Evolutionary conservation across 2,113 vertebrate genomes (phyloP), one percentile per base, ranked within the genome.

Genomic region (Daubentonia madagascariensis): DNA sequence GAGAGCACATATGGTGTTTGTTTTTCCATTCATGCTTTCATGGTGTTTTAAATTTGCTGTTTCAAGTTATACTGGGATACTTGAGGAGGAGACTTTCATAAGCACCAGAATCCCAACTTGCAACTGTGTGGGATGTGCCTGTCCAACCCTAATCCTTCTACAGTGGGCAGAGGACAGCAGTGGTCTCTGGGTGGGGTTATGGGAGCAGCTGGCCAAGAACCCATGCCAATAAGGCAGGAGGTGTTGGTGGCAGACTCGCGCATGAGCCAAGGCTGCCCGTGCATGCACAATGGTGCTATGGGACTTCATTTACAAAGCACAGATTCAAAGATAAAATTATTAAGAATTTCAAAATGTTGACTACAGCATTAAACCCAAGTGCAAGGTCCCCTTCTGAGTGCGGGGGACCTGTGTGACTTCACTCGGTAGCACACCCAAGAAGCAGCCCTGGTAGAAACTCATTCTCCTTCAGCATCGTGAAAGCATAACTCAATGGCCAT

Each of bases 321-420:
- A 52, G 16, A 70, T 59, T 59, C n/a, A 76, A 96, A 84, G 70
- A 83, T 65, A 75, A 80, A 43, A 89, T 75, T 67, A 43, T 84
- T 81, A 61, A 72, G 67, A 72, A 72, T 89, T n/a, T 50, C 48
- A 57, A 79, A 90, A 81, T 72, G 81, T 23, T 25, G 9, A 80
- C 37, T 16, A 52, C 10, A 63, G 12, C 50, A n/a, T 52, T 45
- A 79, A 86, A 73, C 7, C 8, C 45, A 80, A 79, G 28, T n/a
- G 17, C 8, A 13, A 73, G 45, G 28, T 3, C 4, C 30, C 17
- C 32, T 75, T 92, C 48, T 57, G 57, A 54, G 28, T 59, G 59
- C 1, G 12, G 22, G 22, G 54, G 28, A 28, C 48, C 17, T 35
- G 11, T 32, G 54, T n/a, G 40, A 75, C 23, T 37, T 84, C 30